Conservation (phyloP, 1,140 invertebrate genomes). For the Eciton burchellii region DNA sequence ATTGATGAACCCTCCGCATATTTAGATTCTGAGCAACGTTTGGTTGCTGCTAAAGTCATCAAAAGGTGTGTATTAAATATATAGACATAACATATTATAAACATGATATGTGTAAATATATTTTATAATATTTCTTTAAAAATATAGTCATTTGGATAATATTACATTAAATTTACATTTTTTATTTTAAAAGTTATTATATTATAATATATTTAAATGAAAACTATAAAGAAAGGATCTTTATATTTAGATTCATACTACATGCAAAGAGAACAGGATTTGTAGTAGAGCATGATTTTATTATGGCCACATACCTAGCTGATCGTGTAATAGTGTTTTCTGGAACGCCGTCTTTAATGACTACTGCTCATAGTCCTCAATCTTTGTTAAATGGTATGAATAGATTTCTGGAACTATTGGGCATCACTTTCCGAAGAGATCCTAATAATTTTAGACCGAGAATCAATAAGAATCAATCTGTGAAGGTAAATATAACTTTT, state of each 20-base stretch:
- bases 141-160: too few relatives aligned
- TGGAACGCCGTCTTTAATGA: conserved; percentile 95
- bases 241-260: conserved; percentile 95
- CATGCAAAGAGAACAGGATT: conserved; percentile 99
- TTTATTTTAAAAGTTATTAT: neutral
- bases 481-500: conserved; percentile 89
- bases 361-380: conserved; percentile 96
- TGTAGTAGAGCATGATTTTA: conserved; percentile 99
- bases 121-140: too few relatives aligned
- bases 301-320: conserved; percentile 99
- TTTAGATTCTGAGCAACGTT: conserved; percentile 99
- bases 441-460: conserved; percentile 99
- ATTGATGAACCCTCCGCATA: conserved; percentile 99
- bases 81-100: too few relatives aligned
- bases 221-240: neutral
- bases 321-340: conserved; percentile 99
- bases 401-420: conserved; percentile 97
- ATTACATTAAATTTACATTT: too few relatives aligned
- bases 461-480: conserved; percentile 98
- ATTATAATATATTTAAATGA: neutral
- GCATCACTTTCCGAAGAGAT: conserved; percentile 99
- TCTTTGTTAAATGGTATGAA: conserved; percentile 99
- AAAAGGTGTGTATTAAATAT: conserved; percentile 91
- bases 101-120: too few relatives aligned
- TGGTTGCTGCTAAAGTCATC: conserved; percentile 99